Evolutionary conservation across 2,888 invertebrate genomes (phyloP), one percentile per base, ranked within the genome.

Genomic region (Parnassius mnemosyne): DNA sequence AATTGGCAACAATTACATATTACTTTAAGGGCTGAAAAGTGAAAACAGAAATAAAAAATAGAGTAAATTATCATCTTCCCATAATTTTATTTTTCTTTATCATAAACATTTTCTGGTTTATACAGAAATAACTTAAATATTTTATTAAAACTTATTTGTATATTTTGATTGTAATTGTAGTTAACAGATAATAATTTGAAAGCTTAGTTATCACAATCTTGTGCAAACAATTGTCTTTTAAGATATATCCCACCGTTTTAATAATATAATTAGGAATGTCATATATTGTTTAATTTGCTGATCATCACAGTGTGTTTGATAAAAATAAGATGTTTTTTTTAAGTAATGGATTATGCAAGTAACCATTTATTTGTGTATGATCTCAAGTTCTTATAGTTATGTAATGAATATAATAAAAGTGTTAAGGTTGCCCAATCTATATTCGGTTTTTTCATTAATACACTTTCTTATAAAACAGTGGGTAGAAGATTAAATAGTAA

Each of bases 201-300:
- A 51, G n/a, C 25, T 20, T 46, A 56, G 13, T 53, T 53, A 57
- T 44, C 43, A 50, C 20, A 56, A 13, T 16, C 42, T 34, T 53
- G 46, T 54, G 16, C 11, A 52, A 58, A 53, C 44, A n/a, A 60
- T 63, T 49, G 53, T 58, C 44, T 56, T 66, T 64, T 57, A 53
- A 50, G 55, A 56, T 53, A 58, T 63, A 64, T 63, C 68, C 66
- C 66, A 66, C 68, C 66, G 66, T 63, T 68, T 63, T 61, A 61
- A 61, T 54, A 61, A 63, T 54, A 16, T 62, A 53, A 58, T 58
- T 60, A 58, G 46, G 54, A 58, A 63, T 51, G 55, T 49, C n/a
- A n/a, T 16, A 12, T 44, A 50, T 56, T 53, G 44, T 59, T 20
- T 51, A 20, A 59, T 55, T 54, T 46, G 41, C 54, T 34, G 20